A percentile compares a stretch with the other conserved stretches of the same genome.
Conservation (phyloP, 2,797 vertebrate genomes). For the Moxostoma hubbsi region DNA sequence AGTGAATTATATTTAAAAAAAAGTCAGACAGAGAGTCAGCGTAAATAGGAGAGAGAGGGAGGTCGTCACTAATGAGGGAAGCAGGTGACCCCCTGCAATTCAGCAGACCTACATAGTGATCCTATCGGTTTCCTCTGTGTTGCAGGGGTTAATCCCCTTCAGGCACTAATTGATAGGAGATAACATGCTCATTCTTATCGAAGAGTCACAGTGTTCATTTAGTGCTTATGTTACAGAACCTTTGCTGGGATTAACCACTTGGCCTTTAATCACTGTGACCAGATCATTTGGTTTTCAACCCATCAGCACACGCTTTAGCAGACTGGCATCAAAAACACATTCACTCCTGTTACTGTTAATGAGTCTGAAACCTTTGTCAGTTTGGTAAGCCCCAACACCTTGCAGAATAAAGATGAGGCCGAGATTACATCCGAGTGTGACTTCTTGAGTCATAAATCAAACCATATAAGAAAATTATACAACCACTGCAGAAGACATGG, state of each 20-base stretch:
- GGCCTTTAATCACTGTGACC: slow-evolving; percentile 49
- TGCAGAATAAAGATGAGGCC: slow-evolving; percentile 14
- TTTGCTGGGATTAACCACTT: slow-evolving; percentile 44
- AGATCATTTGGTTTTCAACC: slow-evolving; percentile 45
- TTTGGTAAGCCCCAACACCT: slow-evolving; percentile 26
- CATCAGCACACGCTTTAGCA: slow-evolving; percentile 49
- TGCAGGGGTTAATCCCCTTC: slow-evolving; percentile 78
- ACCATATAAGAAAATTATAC: neutral
- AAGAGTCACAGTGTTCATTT: slow-evolving; percentile 57
- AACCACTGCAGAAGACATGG: neutral
- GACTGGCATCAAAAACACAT: slow-evolving; percentile 24
- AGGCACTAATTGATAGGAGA: slow-evolving; percentile 85
- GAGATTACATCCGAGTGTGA: slow-evolving; percentile 22
- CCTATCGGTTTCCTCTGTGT: slow-evolving; percentile 42
- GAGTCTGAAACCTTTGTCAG: slow-evolving; percentile 33
- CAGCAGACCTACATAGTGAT: slow-evolving; percentile 23
- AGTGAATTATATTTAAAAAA: slow-evolving; percentile 31
- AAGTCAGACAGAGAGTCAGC: slow-evolving; percentile 51
- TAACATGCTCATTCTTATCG: slow-evolving; percentile 72
- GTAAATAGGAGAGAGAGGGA: slow-evolving; percentile 44
- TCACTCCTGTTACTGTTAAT: slow-evolving; percentile 36
- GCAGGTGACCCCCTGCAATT: slow-evolving; percentile 49
- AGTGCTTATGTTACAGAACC: slow-evolving; percentile 47
- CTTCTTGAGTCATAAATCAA: slow-evolving; percentile 10
- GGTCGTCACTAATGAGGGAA: slow-evolving; percentile 43